Conservation (phyloP, 2,113 vertebrate genomes). For the Pangasianodon gigas region DNA sequence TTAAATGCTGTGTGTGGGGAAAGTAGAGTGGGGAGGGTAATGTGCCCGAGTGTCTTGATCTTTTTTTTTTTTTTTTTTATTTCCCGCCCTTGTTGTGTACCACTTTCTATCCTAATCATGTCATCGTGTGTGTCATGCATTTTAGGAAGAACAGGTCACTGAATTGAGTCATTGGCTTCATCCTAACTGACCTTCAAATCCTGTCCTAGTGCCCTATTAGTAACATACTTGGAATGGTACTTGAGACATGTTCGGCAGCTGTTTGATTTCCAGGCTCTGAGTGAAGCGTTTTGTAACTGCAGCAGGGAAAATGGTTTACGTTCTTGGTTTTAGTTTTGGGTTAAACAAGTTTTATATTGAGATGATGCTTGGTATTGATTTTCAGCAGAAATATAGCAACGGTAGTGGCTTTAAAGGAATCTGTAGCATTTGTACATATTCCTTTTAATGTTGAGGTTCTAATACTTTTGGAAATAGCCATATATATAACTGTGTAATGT, state of each 20-base stretch:
- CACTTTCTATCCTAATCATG: conserved; percentile 33
- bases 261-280: background rate
- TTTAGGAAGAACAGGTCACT: conserved; percentile 46
- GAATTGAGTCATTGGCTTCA: conserved; percentile 26
- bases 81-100: background rate
- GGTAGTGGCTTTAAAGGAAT: background rate
- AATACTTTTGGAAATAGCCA: background rate
- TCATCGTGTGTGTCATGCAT: background rate
- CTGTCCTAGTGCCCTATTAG: conserved; percentile 49
- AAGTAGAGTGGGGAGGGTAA: background rate
- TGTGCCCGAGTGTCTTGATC: background rate
- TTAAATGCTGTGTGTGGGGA: background rate
- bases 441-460: background rate
- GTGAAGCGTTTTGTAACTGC: background rate
- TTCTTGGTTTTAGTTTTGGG: background rate
- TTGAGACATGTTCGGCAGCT: background rate
- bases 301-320: background rate
- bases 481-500: no score
- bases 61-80: background rate
- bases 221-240: conserved; percentile 42
- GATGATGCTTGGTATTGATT: background rate
- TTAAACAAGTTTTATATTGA: background rate
- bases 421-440: background rate
- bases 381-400: background rate
- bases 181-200: conserved; percentile 26